Conservation (phyloP, 1,140 invertebrate species). For the Drosophila tropicalis region DNA sequence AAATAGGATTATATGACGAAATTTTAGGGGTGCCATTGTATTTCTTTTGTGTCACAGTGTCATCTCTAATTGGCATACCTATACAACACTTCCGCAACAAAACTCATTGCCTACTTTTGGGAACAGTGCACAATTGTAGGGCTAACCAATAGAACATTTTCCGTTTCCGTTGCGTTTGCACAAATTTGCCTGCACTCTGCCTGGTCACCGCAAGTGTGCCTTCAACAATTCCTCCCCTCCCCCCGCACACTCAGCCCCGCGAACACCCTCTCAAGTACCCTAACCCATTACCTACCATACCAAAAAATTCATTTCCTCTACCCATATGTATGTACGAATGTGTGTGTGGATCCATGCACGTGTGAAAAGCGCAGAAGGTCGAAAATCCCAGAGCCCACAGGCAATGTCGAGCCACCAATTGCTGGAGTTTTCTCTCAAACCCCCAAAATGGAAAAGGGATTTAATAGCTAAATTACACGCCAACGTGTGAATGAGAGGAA, state of each 20-base stretch:
- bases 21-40: background rate
- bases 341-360: conserved; percentile 3
- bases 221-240: background rate
- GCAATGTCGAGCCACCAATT: conserved; percentile 9
- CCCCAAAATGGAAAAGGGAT: conserved; percentile 62
- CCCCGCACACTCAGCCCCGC: background rate
- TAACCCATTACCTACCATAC: conserved; percentile 3
- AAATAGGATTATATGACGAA: background rate
- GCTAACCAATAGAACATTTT: conserved; percentile 68
- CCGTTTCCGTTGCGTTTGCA: conserved; percentile 67
- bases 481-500: conserved; percentile 3
- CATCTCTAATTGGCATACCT: conserved; percentile 19
- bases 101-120: conserved; percentile 27
- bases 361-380: conserved; percentile 21
- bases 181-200: conserved; percentile 39
- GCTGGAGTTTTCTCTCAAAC: conserved; percentile 15
- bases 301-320: conserved; percentile 36
- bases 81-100: conserved; percentile 16
- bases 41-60: background rate
- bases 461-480: conserved; percentile 76
- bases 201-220: conserved; percentile 27
- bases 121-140: conserved; percentile 35
- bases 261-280: background rate
- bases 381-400: conserved; percentile 18
- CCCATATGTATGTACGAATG: conserved; percentile 25